Evolutionary conservation across 2,888 invertebrate species (phyloP).

Genomic region (Drosophila siamana): DNA sequence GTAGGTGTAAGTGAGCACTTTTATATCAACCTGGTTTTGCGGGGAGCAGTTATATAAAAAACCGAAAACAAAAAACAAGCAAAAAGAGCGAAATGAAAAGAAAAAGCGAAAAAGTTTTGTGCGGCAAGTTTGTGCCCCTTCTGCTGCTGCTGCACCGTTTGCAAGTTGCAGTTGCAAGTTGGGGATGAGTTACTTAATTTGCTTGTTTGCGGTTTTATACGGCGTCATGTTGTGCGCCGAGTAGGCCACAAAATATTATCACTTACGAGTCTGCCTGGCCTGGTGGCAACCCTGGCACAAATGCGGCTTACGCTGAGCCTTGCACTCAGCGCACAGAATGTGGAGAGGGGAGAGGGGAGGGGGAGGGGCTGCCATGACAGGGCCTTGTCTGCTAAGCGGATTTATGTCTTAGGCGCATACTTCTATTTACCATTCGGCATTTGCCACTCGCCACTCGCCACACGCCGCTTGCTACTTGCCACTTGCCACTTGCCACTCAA

Average conservation of each 20-base stretch:
- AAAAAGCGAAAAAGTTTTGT: conserved; percentile 49
- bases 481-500: neutral
- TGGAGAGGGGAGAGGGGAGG: neutral
- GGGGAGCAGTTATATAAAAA: neutral
- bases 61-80: neutral
- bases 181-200: conserved; percentile 66
- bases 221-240: conserved; percentile 7
- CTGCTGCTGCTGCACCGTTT: conserved; percentile 15
- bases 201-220: conserved; percentile 56
- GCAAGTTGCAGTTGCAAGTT: conserved; percentile 22
- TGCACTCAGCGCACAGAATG: conserved; percentile 6
- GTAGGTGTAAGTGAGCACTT: conserved; percentile 6
- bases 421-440: conserved; percentile 41
- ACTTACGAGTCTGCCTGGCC: conserved; percentile 3
- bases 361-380: neutral
- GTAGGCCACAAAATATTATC: conserved; percentile 36
- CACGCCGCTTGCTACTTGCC: too few relatives aligned
- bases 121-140: conserved; percentile 47
- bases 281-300: conserved; percentile 45
- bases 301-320: conserved; percentile 35
- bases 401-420: conserved; percentile 45
- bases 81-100: neutral
- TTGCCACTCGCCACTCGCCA: conserved; percentile 34
- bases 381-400: conserved; percentile 43
- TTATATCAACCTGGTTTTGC: conserved; percentile 26